phyloP scores from a whole-genome alignment of 2,113 vertebrate species.

The Choloepus hoffmanni region DNA sequence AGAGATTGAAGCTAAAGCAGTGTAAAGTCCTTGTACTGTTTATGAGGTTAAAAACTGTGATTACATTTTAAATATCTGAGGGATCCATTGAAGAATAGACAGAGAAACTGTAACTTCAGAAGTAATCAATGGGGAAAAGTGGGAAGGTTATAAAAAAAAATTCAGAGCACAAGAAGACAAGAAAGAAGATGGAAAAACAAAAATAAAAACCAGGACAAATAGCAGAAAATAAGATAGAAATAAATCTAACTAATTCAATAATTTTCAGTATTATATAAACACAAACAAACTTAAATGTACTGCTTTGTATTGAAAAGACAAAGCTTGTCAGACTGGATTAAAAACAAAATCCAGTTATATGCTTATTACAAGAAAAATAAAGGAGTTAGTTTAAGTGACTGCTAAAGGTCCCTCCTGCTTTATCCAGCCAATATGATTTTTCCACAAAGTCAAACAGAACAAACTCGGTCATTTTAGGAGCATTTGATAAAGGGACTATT shows the following conservation, averaged over 20 bases:
- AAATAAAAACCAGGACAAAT: slow-evolving; percentile 3
- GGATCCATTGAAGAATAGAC: slow-evolving; percentile 7
- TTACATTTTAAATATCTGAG: slow-evolving; percentile 32
- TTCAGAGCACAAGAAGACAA: not conserved
- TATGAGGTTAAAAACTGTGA: slow-evolving; percentile 1
- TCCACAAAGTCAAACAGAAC: slow-evolving; percentile 27
- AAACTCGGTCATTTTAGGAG: not conserved
- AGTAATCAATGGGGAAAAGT: not conserved
- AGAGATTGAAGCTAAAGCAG: not conserved
- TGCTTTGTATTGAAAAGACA: not conserved
- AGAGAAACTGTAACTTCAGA: not conserved
- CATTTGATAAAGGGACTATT: not conserved
- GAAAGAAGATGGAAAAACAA: not conserved
- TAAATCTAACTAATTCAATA: not conserved
- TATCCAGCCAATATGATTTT: not conserved
- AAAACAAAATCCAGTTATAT: slow-evolving; percentile 14
- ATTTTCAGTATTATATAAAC: not conserved
- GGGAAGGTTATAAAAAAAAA: not conserved
- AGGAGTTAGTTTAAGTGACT: not conserved
- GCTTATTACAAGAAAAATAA: not conserved
- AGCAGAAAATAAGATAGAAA: slow-evolving; percentile 12
- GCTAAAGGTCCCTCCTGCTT: not conserved
- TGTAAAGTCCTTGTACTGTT: not conserved
- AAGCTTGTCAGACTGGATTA: not conserved
- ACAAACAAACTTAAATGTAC: not conserved